Base-by-base conservation (phyloP, 2,113 vertebrate genomes). In the Colistium nudipinnis region DNA sequence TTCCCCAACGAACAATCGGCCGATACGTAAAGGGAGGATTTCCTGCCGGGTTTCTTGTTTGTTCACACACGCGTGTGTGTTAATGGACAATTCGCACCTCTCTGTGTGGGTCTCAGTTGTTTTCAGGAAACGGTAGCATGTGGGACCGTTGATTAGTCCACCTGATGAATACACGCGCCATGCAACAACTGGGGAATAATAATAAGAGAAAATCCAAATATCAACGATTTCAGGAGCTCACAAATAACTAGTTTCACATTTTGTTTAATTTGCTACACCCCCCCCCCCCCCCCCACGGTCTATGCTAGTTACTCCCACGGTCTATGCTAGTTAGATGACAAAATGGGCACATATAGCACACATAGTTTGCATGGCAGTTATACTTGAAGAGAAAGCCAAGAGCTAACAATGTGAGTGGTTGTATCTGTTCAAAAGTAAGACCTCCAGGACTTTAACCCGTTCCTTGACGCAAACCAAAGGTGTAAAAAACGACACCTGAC, bases 21-120 rank as follows among this genome's bases (percentile, higher is more conserved):
- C 53, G 60, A 74, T 52, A 69, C 0, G 73, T 39, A 49, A 76
- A 82, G 51, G n/a, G 35, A 73, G 77, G 86, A 84, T 79, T 78
- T 87, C 75, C 64, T 73, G 52, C 52, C 6, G 28, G 6, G 30
- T 12, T 51, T 1, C 12, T 38, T 33, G 24, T 4, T 2, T 39
- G 81, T 61, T 54, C 22, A 65, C 61, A 53, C 52, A 45, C 80
- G 68, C 68, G 76, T 55, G 80, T 43, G 45, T 56, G 71, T 53
- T 81, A 36, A 68, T 66, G 62, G 36, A 41, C 72, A 20, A 27
- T 63, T 55, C 17, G 53, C 22, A 1, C 7, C 31, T 2, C 25
- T 12, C 9, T 13, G n/a, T 19, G 39, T 17, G 31, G 24, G 0
- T 43, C 54, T 49, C 0, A 25, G 43, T 41, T 66, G 31, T 70